Base-by-base conservation (phyloP, 2,888 invertebrate genomes). In the Parnassius mnemosyne region DNA sequence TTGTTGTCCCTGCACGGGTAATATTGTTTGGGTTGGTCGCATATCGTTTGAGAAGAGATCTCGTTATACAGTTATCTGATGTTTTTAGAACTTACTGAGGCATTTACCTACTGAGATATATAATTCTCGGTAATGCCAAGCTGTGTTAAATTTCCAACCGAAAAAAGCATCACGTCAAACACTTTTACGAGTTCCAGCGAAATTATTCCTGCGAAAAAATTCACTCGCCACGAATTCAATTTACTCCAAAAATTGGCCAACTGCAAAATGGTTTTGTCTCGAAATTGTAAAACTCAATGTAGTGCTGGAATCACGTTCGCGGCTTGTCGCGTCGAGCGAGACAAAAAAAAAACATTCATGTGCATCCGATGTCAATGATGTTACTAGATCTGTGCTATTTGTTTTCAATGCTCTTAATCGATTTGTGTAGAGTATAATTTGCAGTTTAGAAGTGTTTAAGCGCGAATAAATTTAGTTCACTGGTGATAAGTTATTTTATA, bases 201-300 rank as follows among this genome's bases (percentile, higher is more conserved):
- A 61, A 60, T 49, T 53, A 51, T 56, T 66, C 66, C 60, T 57
- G 53, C 25, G 13, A 50, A 62, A 57, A 61, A 53, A 53, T 43
- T 43, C 43, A 43, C 53, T 51, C 63, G 65, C 49, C 63, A 53
- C 61, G 60, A 67, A 69, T 66, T 66, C 63, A 66, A 68, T 69
- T 67, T 59, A 55, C 62, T 58, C 57, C 43, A 66, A 68, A 68
- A 68, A 61, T 65, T 61, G 63, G 50, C 57, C 53, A 59, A 65
- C 60, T 67, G 60, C 65, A 65, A 67, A 70, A 66, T 61, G 61
- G 64, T 66, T 69, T 60, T 61, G 53, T 66, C 60, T 59, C 57
- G 53, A 57, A 64, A 67, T 61, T 61, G 66, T 68, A 59, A 68
- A 69, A 68, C 66, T 71, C 65, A 66, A 68, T 62, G 57, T 53